These are phyloP conservation scores for Heterohyrax brucei DNA, from an alignment of 2,797 vertebrate genomes.

Conservation along the genomic window DNA sequence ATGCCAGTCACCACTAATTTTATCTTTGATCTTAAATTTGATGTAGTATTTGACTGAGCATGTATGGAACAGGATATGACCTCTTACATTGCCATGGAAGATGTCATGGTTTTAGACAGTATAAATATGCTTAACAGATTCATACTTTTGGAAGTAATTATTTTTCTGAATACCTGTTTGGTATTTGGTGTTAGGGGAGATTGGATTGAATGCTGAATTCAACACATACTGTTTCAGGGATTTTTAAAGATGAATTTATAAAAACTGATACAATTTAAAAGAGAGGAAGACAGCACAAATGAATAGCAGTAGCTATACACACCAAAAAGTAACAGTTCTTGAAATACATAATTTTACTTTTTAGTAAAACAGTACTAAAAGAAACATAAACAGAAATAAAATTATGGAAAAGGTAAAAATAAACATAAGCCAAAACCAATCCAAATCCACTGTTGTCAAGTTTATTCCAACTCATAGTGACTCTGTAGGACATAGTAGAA, in stretches of 20 bases:
- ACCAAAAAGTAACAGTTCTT: slow-evolving; percentile 26
- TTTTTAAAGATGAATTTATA: neutral
- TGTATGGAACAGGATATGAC: neutral
- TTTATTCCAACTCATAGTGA: too few species aligned
- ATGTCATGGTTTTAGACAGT: neutral
- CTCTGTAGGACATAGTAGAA: too few species aligned
- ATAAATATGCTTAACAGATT: neutral
- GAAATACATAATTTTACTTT: slow-evolving; percentile 43
- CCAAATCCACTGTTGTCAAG: too few species aligned
- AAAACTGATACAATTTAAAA: slow-evolving; percentile 48
- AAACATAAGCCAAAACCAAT: neutral
- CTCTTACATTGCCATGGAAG: neutral
- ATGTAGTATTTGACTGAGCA: neutral
- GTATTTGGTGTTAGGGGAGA: neutral
- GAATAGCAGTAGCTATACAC: slow-evolving; percentile 33
- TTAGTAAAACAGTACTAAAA: neutral
- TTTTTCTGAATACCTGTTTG: neutral
- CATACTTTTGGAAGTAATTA: neutral
- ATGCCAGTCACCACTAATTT: neutral
- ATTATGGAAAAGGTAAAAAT: neutral
- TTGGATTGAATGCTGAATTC: slow-evolving; percentile 43
- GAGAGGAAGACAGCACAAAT: slow-evolving; percentile 5
- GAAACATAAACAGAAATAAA: neutral
- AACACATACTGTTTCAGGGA: neutral
- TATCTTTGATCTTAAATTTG: neutral